phyloP scores from a whole-genome alignment of 2,888 invertebrate genomes.

The Drosophila percnosoma region DNA sequence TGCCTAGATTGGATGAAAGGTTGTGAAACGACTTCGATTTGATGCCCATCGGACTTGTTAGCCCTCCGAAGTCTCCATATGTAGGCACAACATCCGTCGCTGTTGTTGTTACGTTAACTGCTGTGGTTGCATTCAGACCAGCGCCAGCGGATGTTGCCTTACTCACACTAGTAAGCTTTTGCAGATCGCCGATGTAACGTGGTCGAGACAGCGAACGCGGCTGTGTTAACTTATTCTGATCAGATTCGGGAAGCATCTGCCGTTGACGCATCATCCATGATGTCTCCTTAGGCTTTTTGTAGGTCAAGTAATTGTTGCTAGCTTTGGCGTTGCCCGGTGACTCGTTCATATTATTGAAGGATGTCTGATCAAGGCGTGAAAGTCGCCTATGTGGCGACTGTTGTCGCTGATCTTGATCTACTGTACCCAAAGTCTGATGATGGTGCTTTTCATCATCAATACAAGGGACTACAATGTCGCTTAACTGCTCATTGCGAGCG shows the following conservation, averaged over 20 bases:
- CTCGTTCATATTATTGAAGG: slow-evolving; percentile 59
- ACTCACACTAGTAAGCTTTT: slow-evolving; percentile 78
- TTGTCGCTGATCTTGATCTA: slow-evolving; percentile 21
- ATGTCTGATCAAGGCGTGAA: slow-evolving; percentile 75
- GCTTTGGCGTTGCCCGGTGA: slow-evolving; percentile 14
- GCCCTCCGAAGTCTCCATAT: slow-evolving; percentile 48
- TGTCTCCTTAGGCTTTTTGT: slow-evolving; percentile 83
- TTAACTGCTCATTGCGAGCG: slow-evolving; percentile 55
- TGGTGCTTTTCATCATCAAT: slow-evolving; percentile 77
- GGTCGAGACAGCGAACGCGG: slow-evolving; percentile 83
- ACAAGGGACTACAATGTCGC: slow-evolving; percentile 83
- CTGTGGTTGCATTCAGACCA: slow-evolving; percentile 57
- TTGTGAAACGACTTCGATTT: slow-evolving; percentile 85
- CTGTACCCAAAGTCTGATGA: background rate
- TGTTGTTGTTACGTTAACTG: slow-evolving; percentile 24
- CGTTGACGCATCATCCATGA: slow-evolving; percentile 33
- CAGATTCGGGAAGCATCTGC: slow-evolving; percentile 27
- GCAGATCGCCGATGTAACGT: slow-evolving; percentile 82
- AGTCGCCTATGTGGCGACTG: slow-evolving; percentile 55
- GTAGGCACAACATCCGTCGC: slow-evolving; percentile 25
- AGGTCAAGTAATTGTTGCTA: slow-evolving; percentile 79
- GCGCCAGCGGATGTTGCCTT: slow-evolving; percentile 83
- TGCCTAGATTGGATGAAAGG: slow-evolving; percentile 75
- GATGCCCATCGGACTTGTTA: slow-evolving; percentile 84
- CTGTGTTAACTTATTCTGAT: slow-evolving; percentile 32